Base-by-base conservation (phyloP, 2,888 invertebrate species). In the Calliphora vomitoria region DNA sequence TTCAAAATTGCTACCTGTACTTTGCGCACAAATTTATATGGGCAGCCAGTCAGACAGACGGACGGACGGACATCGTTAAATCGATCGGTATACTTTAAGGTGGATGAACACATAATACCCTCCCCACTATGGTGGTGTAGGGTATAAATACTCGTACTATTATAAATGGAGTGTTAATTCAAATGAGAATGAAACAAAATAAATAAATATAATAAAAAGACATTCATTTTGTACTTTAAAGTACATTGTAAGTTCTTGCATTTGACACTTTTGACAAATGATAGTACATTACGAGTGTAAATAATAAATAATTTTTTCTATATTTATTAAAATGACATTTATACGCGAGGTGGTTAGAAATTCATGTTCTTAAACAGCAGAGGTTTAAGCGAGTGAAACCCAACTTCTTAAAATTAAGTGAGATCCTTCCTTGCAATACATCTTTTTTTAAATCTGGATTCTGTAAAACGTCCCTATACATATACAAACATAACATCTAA, bases 221-320 rank as follows among this genome's bases (percentile, higher is more conserved):
- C n/a, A 83, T 64, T 83, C n/a, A 78, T 72, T 76, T 83, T 71
- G 60, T 71, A 55, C 47, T 62, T 76, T 25, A 31, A 69, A 64
- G 35, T 55, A 71, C 76, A 53, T 15, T 71, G 64, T n/a, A 20
- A 64, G 60, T 68, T 74, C 38, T 64, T 82, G 18, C 31, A 80
- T 75, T 80, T 83, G 83, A 76, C 83, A 83, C 76, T 80, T 81
- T 80, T 86, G 86, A 86, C 82, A 86, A 86, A 86, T 86, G 79
- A 80, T 71, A 58, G 47, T 71, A 68, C 76, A 82, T 69, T 75
- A 47, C 18, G n/a, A 38, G 74, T 79, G 69, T 76, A 66, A 60
- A 50, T 82, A 66, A 76, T 69, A 76, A 76, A 82, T 68, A 82
- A 62, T 68, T 71, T 82, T 78, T 35, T 50, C 13, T 25, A 13